These are phyloP conservation scores for Halichoeres trimaculatus DNA, from an alignment of 2,113 vertebrate species.

Conservation along the genomic window DNA sequence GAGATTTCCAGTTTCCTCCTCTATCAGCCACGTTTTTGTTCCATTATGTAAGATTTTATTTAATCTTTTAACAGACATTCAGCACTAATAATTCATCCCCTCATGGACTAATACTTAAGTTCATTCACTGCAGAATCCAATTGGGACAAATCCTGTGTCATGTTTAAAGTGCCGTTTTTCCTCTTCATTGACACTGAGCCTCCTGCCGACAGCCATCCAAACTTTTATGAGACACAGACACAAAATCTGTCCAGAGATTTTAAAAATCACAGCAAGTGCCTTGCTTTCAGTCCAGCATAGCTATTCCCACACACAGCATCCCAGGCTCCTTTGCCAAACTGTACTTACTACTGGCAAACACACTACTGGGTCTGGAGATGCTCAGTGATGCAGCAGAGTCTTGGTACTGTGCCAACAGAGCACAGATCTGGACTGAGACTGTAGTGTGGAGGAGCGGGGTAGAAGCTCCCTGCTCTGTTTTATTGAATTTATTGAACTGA, in stretches of 20 bases:
- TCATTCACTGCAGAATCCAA: constrained; percentile 23
- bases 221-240: constrained; percentile 1
- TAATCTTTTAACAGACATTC: background rate
- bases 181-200: background rate
- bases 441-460: constrained; percentile 7
- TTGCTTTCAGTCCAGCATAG: background rate
- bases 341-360: constrained; percentile 44
- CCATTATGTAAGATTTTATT: background rate
- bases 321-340: constrained; percentile 41
- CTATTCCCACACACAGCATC: constrained; percentile 16
- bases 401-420: constrained; percentile 49
- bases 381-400: constrained; percentile 39
- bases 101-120: background rate
- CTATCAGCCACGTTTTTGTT: no score
- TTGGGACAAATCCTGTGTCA: constrained; percentile 13
- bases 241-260: constrained; percentile 10
- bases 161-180: background rate
- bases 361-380: constrained; percentile 48
- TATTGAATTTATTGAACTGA: constrained; percentile 15
- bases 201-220: background rate
- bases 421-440: constrained; percentile 17
- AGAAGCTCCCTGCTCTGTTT: background rate
- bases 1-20: no score
- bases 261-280: constrained; percentile 21
- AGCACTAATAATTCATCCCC: constrained; percentile 3